Evolutionary conservation across 2,797 vertebrate genomes (phyloP).

Genomic region (Characodon lateralis): DNA sequence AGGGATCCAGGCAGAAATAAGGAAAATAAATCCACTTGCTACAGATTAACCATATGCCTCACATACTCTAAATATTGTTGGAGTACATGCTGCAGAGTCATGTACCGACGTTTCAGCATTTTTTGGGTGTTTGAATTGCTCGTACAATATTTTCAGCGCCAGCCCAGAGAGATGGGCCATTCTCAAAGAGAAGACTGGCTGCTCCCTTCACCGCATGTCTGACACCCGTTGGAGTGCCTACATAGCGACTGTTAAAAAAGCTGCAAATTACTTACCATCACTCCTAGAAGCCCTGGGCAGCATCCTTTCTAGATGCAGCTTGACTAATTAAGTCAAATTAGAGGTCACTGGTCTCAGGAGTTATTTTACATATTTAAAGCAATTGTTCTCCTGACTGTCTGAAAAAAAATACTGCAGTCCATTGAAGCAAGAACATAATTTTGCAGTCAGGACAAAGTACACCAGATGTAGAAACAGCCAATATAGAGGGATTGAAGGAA

Average conservation of each 20-base stretch:
- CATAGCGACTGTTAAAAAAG: neutral
- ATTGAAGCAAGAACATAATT: neutral
- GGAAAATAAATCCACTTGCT: neutral
- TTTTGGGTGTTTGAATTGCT: neutral
- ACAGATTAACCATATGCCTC: constrained; percentile 3
- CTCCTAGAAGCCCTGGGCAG: neutral
- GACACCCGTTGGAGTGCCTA: neutral
- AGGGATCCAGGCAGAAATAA: neutral
- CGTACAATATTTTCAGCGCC: neutral
- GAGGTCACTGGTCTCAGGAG: neutral
- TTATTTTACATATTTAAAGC: constrained; percentile 2
- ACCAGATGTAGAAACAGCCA: neutral
- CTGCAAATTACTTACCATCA: neutral
- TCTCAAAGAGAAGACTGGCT: neutral
- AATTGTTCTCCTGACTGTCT: neutral
- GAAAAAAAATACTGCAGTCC: neutral
- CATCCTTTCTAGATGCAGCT: neutral
- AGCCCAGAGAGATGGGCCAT: constrained; percentile 1
- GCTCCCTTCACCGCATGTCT: neutral
- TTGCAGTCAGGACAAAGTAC: neutral
- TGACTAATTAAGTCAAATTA: neutral
- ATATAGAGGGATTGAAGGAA: constrained; percentile 2
- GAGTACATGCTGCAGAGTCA: constrained; percentile 3
- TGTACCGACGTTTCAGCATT: neutral
- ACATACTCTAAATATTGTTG: constrained; percentile 4